Conservation (phyloP, 2,797 vertebrate species). For the Xenops minutus region DNA sequence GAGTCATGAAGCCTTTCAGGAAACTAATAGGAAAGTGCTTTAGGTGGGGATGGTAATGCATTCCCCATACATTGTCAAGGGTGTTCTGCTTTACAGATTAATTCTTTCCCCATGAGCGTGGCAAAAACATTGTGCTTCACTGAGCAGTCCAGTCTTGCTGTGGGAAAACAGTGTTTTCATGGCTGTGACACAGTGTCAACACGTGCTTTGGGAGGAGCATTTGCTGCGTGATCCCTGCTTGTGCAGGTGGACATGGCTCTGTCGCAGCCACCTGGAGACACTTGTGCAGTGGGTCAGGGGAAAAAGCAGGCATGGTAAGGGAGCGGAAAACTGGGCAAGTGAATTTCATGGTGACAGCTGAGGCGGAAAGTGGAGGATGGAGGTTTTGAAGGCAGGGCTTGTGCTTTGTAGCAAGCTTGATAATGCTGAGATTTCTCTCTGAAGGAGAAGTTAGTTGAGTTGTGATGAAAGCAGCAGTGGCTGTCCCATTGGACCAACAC, state of each 20-base stretch:
- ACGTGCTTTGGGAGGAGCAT: background rate
- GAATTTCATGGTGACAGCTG: background rate
- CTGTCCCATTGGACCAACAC: rapidly evolving
- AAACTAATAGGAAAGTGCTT: background rate
- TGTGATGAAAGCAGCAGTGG: background rate
- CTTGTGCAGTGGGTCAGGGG: background rate
- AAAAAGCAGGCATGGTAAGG: background rate
- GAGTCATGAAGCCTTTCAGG: background rate
- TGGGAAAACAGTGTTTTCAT: background rate
- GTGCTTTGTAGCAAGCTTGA: background rate
- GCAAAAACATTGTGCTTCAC: background rate
- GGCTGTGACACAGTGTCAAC: background rate
- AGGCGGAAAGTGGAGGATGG: background rate
- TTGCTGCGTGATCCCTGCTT: rapidly evolving
- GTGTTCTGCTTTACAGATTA: background rate
- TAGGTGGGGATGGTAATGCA: background rate
- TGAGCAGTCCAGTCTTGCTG: background rate
- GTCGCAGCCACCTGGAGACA: background rate
- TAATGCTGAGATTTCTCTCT: background rate
- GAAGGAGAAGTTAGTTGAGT: background rate
- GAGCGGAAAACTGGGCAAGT: rapidly evolving
- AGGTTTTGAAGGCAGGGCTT: background rate
- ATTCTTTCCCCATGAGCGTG: background rate
- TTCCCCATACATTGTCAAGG: background rate
- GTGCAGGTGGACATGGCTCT: background rate